Conservation (phyloP, 2,113 vertebrate species). For the Smithornis capensis region DNA sequence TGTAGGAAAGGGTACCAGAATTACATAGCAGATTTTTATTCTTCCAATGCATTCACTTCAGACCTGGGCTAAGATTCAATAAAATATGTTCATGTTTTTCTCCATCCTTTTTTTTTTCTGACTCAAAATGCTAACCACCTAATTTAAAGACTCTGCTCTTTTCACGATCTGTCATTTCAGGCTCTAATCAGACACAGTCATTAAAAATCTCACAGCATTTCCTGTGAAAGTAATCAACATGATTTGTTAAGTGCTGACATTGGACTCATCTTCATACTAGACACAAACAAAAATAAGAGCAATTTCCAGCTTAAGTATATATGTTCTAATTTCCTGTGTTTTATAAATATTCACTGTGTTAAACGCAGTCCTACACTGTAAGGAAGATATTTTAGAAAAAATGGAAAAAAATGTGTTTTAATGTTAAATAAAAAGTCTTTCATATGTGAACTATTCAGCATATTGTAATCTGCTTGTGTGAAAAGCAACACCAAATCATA, state of each 20-base stretch:
- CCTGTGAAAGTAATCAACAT: neutral
- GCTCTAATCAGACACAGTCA: neutral
- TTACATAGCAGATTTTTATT: neutral
- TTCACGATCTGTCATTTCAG: constrained; percentile 26
- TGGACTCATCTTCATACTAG: neutral
- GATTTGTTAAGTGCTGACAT: constrained; percentile 37
- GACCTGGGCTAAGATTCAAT: neutral
- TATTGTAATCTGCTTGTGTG: neutral
- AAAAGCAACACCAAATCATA: neutral
- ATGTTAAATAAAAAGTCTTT: neutral
- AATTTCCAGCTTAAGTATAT: neutral
- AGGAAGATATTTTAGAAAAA: neutral
- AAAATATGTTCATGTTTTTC: neutral
- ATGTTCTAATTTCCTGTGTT: neutral
- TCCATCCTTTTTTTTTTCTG: neutral
- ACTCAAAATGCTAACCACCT: neutral
- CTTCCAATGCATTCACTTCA: neutral
- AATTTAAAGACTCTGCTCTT: constrained; percentile 24
- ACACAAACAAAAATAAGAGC: neutral
- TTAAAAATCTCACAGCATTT: constrained; percentile 13
- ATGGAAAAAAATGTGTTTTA: neutral
- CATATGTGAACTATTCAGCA: neutral
- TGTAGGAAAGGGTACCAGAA: neutral
- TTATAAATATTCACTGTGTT: neutral
- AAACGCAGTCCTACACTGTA: neutral